Percentiles rank a stretch among this genome's conserved stretches.
phyloP scores from a whole-genome alignment of 2,888 invertebrate species.

The Hetaerina titia region DNA sequence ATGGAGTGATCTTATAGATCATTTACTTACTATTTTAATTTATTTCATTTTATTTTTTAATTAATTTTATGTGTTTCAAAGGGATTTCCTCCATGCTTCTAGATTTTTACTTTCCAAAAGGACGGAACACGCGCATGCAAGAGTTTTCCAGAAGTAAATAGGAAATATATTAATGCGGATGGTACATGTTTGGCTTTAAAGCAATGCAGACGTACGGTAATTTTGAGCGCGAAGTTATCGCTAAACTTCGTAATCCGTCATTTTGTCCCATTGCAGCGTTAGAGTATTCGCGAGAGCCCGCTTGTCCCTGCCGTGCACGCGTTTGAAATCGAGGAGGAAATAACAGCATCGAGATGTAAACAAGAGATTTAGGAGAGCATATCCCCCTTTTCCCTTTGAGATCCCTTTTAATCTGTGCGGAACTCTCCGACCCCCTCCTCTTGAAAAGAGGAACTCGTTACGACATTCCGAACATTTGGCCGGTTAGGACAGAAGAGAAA shows the following conservation, averaged over 20 bases:
- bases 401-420: background rate
- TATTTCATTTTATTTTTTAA: no score
- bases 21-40: no score
- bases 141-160: no score
- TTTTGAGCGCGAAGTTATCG: background rate
- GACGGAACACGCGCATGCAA: no score
- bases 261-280: background rate
- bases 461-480: background rate
- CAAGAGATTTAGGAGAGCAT: background rate
- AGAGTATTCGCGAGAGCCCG: background rate
- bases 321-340: background rate
- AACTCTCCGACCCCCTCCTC: no score
- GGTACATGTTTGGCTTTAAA: background rate
- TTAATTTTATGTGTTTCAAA: no score
- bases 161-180: background rate
- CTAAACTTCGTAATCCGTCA: background rate
- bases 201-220: background rate
- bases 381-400: background rate
- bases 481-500: no score
- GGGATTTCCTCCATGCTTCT: no score
- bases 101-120: no score
- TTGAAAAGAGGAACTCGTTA: background rate
- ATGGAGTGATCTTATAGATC: no score
- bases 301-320: background rate
- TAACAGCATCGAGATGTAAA: background rate